Percentiles rank a stretch among this genome's conserved stretches.
phyloP scores from a whole-genome alignment of 2,113 vertebrate genomes.

The Peromyscus polionotus region DNA sequence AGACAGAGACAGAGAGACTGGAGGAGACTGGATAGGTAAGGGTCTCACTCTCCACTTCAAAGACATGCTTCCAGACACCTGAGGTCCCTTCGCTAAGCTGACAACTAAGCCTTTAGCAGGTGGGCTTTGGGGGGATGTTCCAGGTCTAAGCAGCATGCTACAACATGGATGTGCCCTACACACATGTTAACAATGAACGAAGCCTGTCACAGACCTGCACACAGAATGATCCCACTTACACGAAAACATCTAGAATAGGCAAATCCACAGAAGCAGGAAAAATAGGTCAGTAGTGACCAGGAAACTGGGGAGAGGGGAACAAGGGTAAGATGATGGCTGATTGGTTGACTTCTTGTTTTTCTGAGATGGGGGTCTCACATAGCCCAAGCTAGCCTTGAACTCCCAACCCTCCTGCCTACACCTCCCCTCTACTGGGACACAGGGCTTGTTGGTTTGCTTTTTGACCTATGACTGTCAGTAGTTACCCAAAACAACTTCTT shows the following conservation, averaged over 20 bases:
- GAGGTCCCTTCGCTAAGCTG: no score
- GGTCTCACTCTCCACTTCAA: not conserved
- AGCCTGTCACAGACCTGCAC: no score
- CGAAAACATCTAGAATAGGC: not conserved
- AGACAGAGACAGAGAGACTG: not conserved
- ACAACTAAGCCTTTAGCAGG: not conserved
- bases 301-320: not conserved
- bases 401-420: not conserved
- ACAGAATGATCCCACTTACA: not conserved
- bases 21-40: not conserved
- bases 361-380: not conserved
- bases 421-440: not conserved
- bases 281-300: not conserved
- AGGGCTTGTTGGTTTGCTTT: not conserved
- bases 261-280: not conserved
- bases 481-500: not conserved
- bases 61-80: not conserved
- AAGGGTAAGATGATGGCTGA: no score
- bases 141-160: not conserved
- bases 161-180: no score
- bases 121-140: not conserved
- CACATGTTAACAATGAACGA: no score
- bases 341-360: not conserved
- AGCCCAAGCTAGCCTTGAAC: not conserved
- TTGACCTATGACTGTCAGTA: not conserved